A percentile compares a stretch with the other conserved stretches of the same genome.
Evolutionary conservation across 2,113 vertebrate genomes (phyloP).

Genomic region (Canis aureus): DNA sequence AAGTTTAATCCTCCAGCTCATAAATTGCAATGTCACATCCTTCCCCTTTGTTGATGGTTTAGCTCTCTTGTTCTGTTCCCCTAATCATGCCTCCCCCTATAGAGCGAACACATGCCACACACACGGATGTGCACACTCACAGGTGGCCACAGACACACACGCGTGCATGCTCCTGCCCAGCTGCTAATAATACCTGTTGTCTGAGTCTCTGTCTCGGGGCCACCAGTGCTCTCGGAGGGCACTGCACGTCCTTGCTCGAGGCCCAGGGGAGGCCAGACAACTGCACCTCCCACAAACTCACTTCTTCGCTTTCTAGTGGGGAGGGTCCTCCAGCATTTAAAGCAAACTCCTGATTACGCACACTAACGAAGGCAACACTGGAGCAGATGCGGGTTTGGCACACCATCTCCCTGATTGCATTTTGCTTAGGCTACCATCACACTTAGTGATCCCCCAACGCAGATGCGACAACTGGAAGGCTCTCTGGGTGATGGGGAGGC

Average conservation of each 20-base stretch:
- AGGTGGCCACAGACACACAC: background rate
- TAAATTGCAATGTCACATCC: background rate
- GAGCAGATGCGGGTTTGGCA: background rate
- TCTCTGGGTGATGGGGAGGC: background rate
- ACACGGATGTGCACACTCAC: rapidly evolving
- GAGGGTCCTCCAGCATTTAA: background rate
- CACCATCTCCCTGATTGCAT: conserved; percentile 51
- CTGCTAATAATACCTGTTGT: rapidly evolving
- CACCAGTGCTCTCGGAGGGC: rapidly evolving
- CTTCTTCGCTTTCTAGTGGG: background rate
- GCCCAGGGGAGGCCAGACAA: rapidly evolving
- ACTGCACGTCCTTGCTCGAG: rapidly evolving
- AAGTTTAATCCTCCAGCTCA: background rate
- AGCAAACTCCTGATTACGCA: conserved; percentile 21
- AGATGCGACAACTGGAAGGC: background rate
- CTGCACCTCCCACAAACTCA: background rate
- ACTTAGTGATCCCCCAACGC: conserved; percentile 34
- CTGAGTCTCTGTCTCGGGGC: background rate
- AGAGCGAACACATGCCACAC: background rate
- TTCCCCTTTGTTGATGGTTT: background rate
- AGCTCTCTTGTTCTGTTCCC: background rate
- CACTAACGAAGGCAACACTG: background rate
- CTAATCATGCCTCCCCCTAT: background rate
- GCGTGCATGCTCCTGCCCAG: rapidly evolving
- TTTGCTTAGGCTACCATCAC: conserved; percentile 49